phyloP scores from a whole-genome alignment of 1,140 invertebrate genomes.

The Brachionus koreanus region DNA sequence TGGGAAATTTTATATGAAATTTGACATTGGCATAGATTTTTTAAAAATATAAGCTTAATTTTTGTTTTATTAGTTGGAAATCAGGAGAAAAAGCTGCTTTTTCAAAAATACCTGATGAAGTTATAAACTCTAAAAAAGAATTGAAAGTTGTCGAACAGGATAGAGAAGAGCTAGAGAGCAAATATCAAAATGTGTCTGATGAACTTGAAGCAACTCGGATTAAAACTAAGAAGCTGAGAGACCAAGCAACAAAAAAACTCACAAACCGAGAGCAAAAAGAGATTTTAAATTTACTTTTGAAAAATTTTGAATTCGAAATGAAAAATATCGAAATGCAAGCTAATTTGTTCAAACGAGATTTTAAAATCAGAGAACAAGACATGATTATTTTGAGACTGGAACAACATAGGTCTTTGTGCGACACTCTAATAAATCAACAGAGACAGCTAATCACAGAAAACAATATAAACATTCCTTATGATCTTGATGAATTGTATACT shows the following conservation, averaged over 20 bases:
- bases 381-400: constrained; percentile 76
- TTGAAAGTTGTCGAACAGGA: constrained; percentile 32
- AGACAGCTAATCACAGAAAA: constrained; percentile 72
- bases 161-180: background rate
- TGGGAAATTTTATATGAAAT: too few relatives aligned
- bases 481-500: constrained; percentile 76
- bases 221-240: background rate
- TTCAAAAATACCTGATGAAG: constrained; percentile 2
- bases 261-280: constrained; percentile 81
- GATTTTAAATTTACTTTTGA: constrained; percentile 73
- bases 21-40: too few relatives aligned
- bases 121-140: background rate
- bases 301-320: constrained; percentile 81
- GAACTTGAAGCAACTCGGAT: background rate
- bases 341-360: constrained; percentile 73
- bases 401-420: constrained; percentile 75
- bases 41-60: background rate
- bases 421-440: constrained; percentile 84
- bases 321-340: constrained; percentile 84
- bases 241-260: constrained; percentile 70
- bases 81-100: background rate
- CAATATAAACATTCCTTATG: constrained; percentile 67
- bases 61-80: background rate
- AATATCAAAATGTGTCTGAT: background rate
- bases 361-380: constrained; percentile 76